Evolutionary conservation across 2,888 invertebrate species (phyloP).

Genomic region (Seira ritae): DNA sequence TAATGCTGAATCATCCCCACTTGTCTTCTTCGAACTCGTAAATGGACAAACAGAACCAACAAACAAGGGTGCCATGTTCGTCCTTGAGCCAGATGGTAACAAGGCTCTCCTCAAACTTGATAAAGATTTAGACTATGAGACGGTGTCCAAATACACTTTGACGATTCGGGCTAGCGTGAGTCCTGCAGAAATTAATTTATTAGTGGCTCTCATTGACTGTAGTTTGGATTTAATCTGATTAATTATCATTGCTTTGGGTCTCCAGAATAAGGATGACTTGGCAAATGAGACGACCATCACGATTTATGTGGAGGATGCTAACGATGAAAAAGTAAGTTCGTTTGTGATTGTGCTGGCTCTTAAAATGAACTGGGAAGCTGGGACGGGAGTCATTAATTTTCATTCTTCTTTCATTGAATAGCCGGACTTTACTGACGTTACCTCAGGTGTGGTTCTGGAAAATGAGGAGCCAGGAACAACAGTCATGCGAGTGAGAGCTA

Average conservation of each 20-base stretch:
- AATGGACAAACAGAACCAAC: conserved; percentile 91
- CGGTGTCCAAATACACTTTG: conserved; percentile 87
- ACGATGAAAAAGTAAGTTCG: conserved; percentile 84
- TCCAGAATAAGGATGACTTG: conserved; percentile 86
- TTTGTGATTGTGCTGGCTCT: too few species aligned
- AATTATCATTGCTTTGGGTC: background rate
- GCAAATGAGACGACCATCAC: conserved; percentile 87
- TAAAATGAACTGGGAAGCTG: too few species aligned
- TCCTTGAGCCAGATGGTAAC: conserved; percentile 78
- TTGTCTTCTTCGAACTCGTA: conserved; percentile 87
- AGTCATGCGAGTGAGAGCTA: conserved; percentile 91
- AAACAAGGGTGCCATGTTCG: conserved; percentile 86
- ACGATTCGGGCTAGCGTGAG: conserved; percentile 85
- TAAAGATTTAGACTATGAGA: conserved; percentile 88
- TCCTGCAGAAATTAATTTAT: conserved; percentile 24
- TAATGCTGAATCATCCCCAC: conserved; percentile 82
- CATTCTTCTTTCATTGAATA: conserved; percentile 8
- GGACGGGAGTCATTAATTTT: background rate
- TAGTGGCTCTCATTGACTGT: too few species aligned
- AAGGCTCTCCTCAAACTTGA: conserved; percentile 84
- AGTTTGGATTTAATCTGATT: background rate
- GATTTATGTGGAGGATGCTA: conserved; percentile 89
- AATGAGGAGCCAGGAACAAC: conserved; percentile 89
- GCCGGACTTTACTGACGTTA: conserved; percentile 88
- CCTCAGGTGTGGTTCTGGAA: conserved; percentile 88